phyloP scores from a whole-genome alignment of 2,797 vertebrate species.

The Carduelis carduelis region DNA sequence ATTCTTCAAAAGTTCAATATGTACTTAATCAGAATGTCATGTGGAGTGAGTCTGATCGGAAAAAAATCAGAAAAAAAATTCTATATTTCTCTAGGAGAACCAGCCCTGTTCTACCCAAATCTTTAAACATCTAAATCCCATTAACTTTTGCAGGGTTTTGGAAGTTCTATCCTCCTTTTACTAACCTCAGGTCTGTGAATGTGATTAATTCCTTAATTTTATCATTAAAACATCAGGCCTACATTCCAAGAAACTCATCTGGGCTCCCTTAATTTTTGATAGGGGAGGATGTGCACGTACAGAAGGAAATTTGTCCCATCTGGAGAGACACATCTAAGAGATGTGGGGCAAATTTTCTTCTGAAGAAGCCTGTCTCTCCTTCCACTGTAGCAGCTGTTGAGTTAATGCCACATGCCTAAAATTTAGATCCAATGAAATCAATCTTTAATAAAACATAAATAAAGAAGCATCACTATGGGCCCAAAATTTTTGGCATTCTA shows the following conservation, averaged over 20 bases:
- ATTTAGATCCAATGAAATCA: background rate
- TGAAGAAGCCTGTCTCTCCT: background rate
- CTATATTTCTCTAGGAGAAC: background rate
- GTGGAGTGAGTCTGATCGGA: rapidly evolving
- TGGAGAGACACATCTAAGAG: background rate
- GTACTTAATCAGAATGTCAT: background rate
- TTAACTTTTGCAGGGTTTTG: background rate
- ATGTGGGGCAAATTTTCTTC: background rate
- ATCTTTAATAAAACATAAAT: background rate
- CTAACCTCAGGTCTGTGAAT: background rate
- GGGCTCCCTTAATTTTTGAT: background rate
- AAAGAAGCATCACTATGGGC: rapidly evolving
- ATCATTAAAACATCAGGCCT: background rate
- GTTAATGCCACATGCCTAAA: background rate
- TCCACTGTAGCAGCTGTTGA: background rate
- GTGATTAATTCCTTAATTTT: background rate
- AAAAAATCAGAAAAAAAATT: background rate
- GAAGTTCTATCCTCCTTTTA: background rate
- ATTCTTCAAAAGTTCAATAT: background rate
- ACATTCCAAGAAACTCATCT: background rate
- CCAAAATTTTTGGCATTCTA: background rate
- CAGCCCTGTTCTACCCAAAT: background rate
- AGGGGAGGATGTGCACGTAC: background rate
- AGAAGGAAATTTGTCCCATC: background rate
- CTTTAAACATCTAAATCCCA: background rate